phyloP scores from a whole-genome alignment of 2,113 vertebrate species.

The Cephalopholis sonnerati region DNA sequence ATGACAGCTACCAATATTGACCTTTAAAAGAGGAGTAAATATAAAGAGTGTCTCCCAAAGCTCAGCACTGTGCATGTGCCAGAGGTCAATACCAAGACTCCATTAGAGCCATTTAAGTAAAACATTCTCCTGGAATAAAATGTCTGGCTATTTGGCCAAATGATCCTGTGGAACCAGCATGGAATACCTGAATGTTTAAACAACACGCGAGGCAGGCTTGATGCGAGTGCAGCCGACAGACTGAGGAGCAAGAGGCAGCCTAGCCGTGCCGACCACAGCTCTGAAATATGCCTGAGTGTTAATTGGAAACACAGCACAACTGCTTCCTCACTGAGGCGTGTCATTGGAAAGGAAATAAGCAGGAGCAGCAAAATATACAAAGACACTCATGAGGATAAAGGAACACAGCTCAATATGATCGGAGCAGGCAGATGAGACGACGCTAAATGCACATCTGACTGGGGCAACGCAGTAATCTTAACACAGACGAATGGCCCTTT shows the following conservation, averaged over 20 bases:
- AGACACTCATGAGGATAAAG: conserved; percentile 57
- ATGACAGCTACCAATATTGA: conserved; percentile 75
- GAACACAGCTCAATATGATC: conserved; percentile 40
- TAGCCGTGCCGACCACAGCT: conserved; percentile 39
- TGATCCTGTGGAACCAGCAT: conserved; percentile 21
- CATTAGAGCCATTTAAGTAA: conserved; percentile 64
- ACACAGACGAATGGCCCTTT: conserved; percentile 55
- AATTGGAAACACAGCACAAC: conserved; percentile 76
- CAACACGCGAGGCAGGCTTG: conserved; percentile 17
- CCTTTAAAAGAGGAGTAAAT: conserved; percentile 75
- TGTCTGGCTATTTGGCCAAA: conserved; percentile 33
- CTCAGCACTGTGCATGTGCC: conserved; percentile 25
- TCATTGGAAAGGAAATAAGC: conserved; percentile 75
- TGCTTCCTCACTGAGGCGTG: conserved; percentile 68
- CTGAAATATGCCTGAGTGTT: conserved; percentile 73
- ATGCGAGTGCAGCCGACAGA: conserved; percentile 54
- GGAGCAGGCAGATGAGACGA: conserved; percentile 49
- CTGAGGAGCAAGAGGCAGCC: conserved; percentile 32
- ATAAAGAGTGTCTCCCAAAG: conserved; percentile 63
- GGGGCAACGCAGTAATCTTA: conserved; percentile 27
- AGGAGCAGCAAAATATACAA: conserved; percentile 64
- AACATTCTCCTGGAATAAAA: conserved; percentile 57
- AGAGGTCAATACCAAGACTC: conserved; percentile 68
- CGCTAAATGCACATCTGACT: conserved; percentile 58
- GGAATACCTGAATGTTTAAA: conserved; percentile 61